These are phyloP conservation scores for Holotrichia oblita DNA, from an alignment of 1,140 invertebrate genomes.

Conservation along the genomic window DNA sequence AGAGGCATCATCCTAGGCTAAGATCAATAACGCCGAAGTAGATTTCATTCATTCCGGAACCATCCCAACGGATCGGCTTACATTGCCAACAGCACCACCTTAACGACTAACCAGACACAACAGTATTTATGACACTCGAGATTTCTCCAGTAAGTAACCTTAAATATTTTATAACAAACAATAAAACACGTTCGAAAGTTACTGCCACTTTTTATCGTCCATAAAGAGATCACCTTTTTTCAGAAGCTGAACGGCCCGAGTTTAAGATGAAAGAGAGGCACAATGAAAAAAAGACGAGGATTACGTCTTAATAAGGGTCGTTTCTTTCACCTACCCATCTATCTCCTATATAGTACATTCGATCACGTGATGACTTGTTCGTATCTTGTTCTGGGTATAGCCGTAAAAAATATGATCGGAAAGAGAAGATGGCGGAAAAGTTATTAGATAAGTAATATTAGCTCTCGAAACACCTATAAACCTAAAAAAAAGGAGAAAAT, in stretches of 20 bases:
- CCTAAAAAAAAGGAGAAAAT: neutral
- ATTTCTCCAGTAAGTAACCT: no score
- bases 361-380: slow-evolving; percentile 25
- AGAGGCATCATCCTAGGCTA: no score
- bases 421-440: neutral
- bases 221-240: slow-evolving; percentile 34
- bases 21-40: no score
- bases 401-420: slow-evolving; percentile 17
- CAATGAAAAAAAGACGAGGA: slow-evolving; percentile 22
- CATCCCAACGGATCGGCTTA: no score
- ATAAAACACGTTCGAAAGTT: slow-evolving; percentile 30
- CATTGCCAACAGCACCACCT: no score
- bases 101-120: no score
- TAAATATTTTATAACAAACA: no score
- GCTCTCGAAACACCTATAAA: neutral
- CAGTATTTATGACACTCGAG: no score
- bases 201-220: slow-evolving; percentile 33
- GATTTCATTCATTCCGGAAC: no score
- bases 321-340: slow-evolving; percentile 31
- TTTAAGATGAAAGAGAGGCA: slow-evolving; percentile 29
- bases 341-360: neutral
- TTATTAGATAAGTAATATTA: slow-evolving; percentile 29
- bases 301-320: slow-evolving; percentile 35
- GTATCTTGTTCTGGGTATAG: slow-evolving; percentile 10
- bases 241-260: slow-evolving; percentile 2